Base-by-base conservation (phyloP, 2,888 invertebrate genomes). In the Omphaloscelis lunosa region DNA sequence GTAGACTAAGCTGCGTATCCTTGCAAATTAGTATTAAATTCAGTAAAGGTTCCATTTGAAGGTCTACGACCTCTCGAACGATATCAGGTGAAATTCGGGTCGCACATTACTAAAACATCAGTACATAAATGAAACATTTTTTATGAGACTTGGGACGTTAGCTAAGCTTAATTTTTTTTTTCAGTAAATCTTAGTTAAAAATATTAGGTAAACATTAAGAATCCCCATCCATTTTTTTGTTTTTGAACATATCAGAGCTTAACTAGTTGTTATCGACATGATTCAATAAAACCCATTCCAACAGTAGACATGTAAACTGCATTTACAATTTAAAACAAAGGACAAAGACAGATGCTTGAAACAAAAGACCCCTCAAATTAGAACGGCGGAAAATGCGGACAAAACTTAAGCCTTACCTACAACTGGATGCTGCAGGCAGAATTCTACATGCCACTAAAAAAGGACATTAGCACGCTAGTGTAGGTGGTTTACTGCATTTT, bases 391-490 rank as follows among this genome's bases (percentile, higher is more conserved):
- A 86, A 79, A 83, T 74, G 7, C 27, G 1, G 1, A 63, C 17
- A 11, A 75, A 84, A 72, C 53, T 27, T 72, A 77, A 74, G 67
- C 59, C 72, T 39, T 66, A 34, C 34, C 34, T 34, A 39, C 12
- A 72, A 73, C 29, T 69, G n/a, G 34, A 70, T 77, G 58, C 73
- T 82, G 65, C 73, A 58, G 68, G 45, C 59, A 77, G 48, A 81
- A 76, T 63, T 68, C 69, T 68, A 68, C 67, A 71, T 75, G 65
- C 68, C 79, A 85, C 88, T 84, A 89, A 92, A 88, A 93, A 92
- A 90, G 85, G 66, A 83, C 91, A 93, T 94, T 93, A 92, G 90
- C 90, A 73, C 71, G 68, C 80, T 82, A 82, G 83, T 79, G 80
- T 79, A 75, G 75, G 80, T 82, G 74, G 71, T 86, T 83, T 77